phyloP scores from a whole-genome alignment of 1,140 invertebrate genomes.

The Caerostris darwini region DNA sequence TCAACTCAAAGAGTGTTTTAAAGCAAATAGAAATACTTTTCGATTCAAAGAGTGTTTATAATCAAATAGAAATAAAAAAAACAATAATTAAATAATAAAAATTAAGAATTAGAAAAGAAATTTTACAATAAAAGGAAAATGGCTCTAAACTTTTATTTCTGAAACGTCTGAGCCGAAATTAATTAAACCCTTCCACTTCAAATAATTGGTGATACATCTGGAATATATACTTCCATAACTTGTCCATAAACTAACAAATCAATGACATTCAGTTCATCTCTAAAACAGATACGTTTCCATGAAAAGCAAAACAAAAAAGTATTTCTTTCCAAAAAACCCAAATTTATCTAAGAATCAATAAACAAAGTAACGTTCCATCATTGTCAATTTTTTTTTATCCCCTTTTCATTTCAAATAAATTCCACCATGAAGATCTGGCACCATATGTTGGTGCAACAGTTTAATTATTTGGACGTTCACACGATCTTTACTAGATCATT shows the following conservation, averaged over 20 bases:
- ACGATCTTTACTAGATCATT: slow-evolving; percentile 53
- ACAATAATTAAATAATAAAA: too few relatives aligned
- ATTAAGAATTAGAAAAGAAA: too few relatives aligned
- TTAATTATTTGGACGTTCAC: slow-evolving; percentile 55
- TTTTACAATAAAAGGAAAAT: too few relatives aligned
- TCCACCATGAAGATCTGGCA: slow-evolving; percentile 32
- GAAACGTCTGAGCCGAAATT: background rate
- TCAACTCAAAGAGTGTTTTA: too few relatives aligned
- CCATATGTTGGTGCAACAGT: slow-evolving; percentile 47
- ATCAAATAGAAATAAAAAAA: too few relatives aligned
- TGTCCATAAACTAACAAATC: slow-evolving; percentile 11
- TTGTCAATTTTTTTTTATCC: background rate
- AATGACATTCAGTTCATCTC: background rate
- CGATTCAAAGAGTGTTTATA: too few relatives aligned
- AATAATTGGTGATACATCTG: background rate
- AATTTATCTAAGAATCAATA: slow-evolving; percentile 47
- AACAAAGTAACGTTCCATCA: slow-evolving; percentile 29
- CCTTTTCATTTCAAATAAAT: slow-evolving; percentile 30
- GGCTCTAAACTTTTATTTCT: too few relatives aligned
- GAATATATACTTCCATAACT: background rate
- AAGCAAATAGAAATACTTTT: too few relatives aligned
- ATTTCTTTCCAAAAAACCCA: slow-evolving; percentile 16
- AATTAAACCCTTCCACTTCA: background rate
- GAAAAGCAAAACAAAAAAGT: background rate
- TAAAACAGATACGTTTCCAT: background rate